Conservation (phyloP, 2,113 vertebrate species). For the Datnioides undecimradiatus region DNA sequence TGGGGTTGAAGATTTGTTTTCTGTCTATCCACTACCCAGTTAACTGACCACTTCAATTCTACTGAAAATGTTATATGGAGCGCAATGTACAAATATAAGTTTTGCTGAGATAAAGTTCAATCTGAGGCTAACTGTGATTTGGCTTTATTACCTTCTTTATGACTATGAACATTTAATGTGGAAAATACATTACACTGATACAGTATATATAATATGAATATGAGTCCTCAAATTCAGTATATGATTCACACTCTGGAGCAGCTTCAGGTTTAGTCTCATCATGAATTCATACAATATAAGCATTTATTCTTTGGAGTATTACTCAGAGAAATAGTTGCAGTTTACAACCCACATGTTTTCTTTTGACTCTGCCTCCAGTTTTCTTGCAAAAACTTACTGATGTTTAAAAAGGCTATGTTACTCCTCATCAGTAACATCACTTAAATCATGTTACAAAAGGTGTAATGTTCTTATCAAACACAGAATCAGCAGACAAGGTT, state of each 20-base stretch:
- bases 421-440: constrained; percentile 4
- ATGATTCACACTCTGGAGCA: constrained; percentile 43
- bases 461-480: constrained; percentile 1
- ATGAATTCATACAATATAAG: constrained; percentile 38
- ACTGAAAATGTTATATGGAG: not conserved
- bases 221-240: constrained; percentile 16
- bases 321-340: constrained; percentile 35
- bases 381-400: constrained; percentile 26
- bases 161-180: constrained; percentile 8
- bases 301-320: constrained; percentile 27
- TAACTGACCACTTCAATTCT: not conserved
- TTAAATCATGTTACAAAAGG: constrained; percentile 4
- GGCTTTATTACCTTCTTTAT: not conserved
- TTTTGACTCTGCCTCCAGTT: constrained; percentile 25
- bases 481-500: constrained; percentile 17
- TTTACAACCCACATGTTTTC: constrained; percentile 17
- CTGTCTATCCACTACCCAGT: not conserved
- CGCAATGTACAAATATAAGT: not conserved
- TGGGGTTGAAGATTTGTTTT: not conserved
- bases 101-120: not conserved
- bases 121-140: not conserved
- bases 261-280: constrained; percentile 34
- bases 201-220: too few species aligned
- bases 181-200: too few species aligned
- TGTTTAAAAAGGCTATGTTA: constrained; percentile 25